Base-by-base conservation (phyloP, 2,888 invertebrate genomes). In the Eupithecia centaureata region DNA sequence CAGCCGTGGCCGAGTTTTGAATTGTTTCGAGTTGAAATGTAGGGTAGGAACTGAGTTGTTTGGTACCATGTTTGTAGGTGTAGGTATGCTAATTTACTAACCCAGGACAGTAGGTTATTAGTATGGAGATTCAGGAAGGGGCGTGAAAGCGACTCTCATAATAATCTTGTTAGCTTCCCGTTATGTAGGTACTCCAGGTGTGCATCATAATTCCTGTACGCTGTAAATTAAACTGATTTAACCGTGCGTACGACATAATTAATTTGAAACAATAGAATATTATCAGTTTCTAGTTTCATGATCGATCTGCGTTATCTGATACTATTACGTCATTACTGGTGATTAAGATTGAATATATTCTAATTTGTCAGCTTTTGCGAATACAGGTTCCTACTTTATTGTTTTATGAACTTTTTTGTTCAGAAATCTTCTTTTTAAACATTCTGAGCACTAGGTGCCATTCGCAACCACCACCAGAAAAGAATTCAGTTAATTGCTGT, bases 81-180 rank as follows among this genome's bases (percentile, higher is more conserved):
- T 76, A 71, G 72, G 74, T 81, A 80, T 80, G 81, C 74, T 79
- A 82, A 81, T 82, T 78, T 79, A 79, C 76, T 76, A 77, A 78
- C 77, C 68, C 61, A 47, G 71, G 70, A 58, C 72, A 76, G 72
- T 67, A 75, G 75, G 77, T 76, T 77, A 79, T 80, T 79, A 78
- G 76, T 77, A 77, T 81, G 77, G 75, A 75, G 73, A 76, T 76
- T 76, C 66, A 5, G 57, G 59, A 51, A 52, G 65, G 65, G 63
- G 63, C 66, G 61, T 71, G 63, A 75, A 66, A 66, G 63, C 71
- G 68, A 70, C 66, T 64, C 68, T 69, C 70, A 63, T 74, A 71
- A 71, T 72, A 72, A 68, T 73, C 72, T 73, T 71, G 74, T 73
- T 70, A 70, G 67, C 67, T 70, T 63, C 28, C 70, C 63, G 35